phyloP scores from a whole-genome alignment of 2,888 invertebrate species.

The Drosophila flavopinicola region DNA sequence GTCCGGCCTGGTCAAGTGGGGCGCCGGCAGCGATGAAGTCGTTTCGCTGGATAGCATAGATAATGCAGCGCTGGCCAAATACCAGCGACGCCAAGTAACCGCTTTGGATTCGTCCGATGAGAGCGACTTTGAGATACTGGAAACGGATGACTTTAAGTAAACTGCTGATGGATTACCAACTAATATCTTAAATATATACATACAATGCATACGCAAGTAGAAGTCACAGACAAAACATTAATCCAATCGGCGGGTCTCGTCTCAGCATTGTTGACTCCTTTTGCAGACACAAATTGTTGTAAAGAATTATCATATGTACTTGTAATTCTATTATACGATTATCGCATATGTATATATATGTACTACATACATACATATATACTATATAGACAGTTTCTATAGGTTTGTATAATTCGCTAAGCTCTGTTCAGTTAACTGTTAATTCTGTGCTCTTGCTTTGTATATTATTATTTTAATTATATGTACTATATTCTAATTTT shows the following conservation, averaged over 20 bases:
- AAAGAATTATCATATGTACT: conserved; percentile 10
- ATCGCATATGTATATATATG: no score
- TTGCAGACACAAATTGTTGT: no score
- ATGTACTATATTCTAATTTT: conserved; percentile 25
- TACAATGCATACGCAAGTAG: conserved; percentile 29
- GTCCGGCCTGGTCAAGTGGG: conserved; percentile 77
- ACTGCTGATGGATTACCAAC: conserved; percentile 62
- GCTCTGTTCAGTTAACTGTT: conserved; percentile 23
- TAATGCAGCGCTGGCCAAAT: conserved; percentile 14
- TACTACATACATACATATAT: not conserved
- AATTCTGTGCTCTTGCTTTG: conserved; percentile 32
- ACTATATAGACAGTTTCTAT: conserved; percentile 17
- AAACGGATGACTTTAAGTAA: conserved; percentile 83
- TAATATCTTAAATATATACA: conserved; percentile 48
- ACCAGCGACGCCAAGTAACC: conserved; percentile 61
- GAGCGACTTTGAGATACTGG: conserved; percentile 84
- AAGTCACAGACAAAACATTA: conserved; percentile 13
- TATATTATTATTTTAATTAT: conserved; percentile 36
- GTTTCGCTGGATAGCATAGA: conserved; percentile 11
- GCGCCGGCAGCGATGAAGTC: conserved; percentile 21
- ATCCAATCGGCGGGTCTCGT: conserved; percentile 11
- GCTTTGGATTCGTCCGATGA: conserved; percentile 82
- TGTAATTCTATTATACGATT: conserved; percentile 1
- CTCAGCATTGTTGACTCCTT: not conserved
- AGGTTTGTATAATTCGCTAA: conserved; percentile 17